A percentile compares a stretch with the other conserved stretches of the same genome.
Evolutionary conservation across 2,888 invertebrate genomes (phyloP).

Genomic region (Smittia sp.): DNA sequence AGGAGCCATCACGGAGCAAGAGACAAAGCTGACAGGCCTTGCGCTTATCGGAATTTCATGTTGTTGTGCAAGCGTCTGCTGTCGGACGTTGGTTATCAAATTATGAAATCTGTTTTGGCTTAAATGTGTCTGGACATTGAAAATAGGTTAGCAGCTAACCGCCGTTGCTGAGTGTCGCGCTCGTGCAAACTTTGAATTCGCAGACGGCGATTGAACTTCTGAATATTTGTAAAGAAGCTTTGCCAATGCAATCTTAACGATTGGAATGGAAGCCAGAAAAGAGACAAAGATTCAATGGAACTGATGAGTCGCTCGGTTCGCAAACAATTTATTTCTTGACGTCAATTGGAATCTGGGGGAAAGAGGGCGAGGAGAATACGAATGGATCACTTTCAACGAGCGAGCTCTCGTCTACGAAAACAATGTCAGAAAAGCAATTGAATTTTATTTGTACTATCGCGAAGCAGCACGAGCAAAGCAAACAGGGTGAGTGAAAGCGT

Average conservation of each 20-base stretch:
- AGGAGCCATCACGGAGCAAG: neutral
- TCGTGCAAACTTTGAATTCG: too few species aligned
- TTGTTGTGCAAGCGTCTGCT: constrained; percentile 9
- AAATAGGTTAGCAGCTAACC: neutral
- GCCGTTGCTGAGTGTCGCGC: too few species aligned
- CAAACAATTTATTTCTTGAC: neutral
- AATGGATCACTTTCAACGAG: neutral
- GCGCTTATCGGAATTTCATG: neutral
- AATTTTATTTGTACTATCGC: neutral
- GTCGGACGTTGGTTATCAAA: neutral
- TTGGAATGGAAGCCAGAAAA: too few species aligned
- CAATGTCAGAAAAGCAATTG: constrained; percentile 13
- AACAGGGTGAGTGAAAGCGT: neutral
- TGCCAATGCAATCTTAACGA: too few species aligned
- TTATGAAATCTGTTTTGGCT: neutral
- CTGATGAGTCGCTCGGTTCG: too few species aligned
- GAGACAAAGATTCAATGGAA: too few species aligned
- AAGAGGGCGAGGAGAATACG: neutral
- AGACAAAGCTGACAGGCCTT: neutral
- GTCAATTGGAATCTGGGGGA: neutral
- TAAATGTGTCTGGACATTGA: neutral
- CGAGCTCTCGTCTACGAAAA: neutral
- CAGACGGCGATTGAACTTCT: too few species aligned
- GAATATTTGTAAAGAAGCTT: too few species aligned
- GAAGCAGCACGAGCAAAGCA: neutral